Evolutionary conservation across 1,140 invertebrate species (phyloP), one percentile per base, ranked within the genome.

Genomic region (Lanistes nyassanus): DNA sequence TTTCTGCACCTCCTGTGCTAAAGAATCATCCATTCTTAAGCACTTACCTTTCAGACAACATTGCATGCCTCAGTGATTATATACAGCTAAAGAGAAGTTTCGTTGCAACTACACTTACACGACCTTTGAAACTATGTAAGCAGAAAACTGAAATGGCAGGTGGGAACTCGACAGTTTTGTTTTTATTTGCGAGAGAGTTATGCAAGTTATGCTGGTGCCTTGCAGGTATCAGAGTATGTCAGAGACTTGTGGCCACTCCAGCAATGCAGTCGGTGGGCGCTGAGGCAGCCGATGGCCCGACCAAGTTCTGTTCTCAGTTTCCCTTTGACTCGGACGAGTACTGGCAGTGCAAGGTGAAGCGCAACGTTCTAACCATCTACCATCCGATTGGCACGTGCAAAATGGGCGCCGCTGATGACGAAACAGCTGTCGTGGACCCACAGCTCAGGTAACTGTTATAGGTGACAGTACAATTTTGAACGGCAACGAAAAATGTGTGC

Each of bases 381-480:
- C 95, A 97, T 91, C 95, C 95, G 0, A 93, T 95, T 0, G 95
- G 96, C 0, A 97, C 96, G 0, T 95, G 94, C 69, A 97, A 96
- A 86, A 98, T 98, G 97, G 97, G 96, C 0, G 94, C 94, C 0
- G 92, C 93, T 65, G 94, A 93, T 92, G 95, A 97, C 85, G 90
- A 92, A 16, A 92, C 93, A 6, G 95, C 96, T 0, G 97, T 98
- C 0, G 96, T 98, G 0, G 96, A 98, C 88, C 93, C 94, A 16
- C 91, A 94, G 80, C 89, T 91, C 5, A 88, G 88, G 89, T 86
- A 70, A 39, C 68, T 21, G 39, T 3, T 37, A n/a, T n/a, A n/a
- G n/a, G n/a, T n/a, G n/a, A n/a, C n/a, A n/a, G n/a, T n/a, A n/a
- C n/a, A n/a, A n/a, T n/a, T n/a, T n/a, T n/a, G n/a, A n/a, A n/a